Evolutionary conservation across 2,113 vertebrate species (phyloP), one percentile per base, ranked within the genome.

Genomic region (Limnothrissa miodon): DNA sequence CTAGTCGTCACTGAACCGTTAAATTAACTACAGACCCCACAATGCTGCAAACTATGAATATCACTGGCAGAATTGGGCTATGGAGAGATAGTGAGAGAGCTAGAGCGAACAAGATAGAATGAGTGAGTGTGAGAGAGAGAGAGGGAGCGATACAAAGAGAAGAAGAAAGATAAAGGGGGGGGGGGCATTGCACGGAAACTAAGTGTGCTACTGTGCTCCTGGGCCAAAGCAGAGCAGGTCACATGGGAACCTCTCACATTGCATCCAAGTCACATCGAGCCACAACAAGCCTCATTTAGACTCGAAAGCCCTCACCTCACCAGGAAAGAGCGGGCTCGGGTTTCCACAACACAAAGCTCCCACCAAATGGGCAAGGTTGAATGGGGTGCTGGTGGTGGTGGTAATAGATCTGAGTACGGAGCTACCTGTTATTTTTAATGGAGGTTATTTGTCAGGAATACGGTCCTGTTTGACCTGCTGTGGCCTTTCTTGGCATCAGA

Each of bases 1-100:
- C 66, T 17, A 36, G 59, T 62, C 59, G 66, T 70, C 74, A 84
- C 45, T 84, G 51, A 48, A 83, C 66, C 80, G 39, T 79, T 39
- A 84, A 82, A 87, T 87, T 87, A 85, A 84, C 82, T 84, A 51
- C 78, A 53, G 80, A 39, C 78, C 70, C 82, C 56, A 48, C 84
- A 82, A 85, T 44, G 80, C 83, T 45, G 53, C 86, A 86, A 83
- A 85, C 85, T 62, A 53, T 87, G 78, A 87, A 45, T 66, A 48
- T 88, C 82, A 44, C 59, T 36, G 36, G 46, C 25, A 46, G 45
- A 80, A 83, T 70, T 74, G 78, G 74, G 36, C 78, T 45, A 36
- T 59, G 4, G 80, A 74, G 29, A 74, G 66, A 70, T 29, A 13
- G 62, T 0, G 62, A 70, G 62, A 29, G 62, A 70, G 9, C 9